Evolutionary conservation across 2,888 invertebrate species (phyloP), one percentile per base, ranked within the genome.

Genomic region (Lycophotia porphyrea): DNA sequence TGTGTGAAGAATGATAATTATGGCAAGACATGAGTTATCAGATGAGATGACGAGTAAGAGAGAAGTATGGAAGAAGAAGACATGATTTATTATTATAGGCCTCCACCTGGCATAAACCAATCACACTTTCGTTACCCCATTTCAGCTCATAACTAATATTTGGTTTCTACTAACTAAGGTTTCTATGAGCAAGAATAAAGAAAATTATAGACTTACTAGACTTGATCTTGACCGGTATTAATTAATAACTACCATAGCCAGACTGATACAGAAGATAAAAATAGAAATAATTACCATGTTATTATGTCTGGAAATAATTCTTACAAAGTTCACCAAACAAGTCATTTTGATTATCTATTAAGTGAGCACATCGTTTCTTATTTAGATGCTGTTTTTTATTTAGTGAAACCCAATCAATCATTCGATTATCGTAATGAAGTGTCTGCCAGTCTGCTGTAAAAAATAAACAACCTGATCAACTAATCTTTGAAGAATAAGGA

Each of bases 161-260:
- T 47, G 13, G 15, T 47, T 75, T 49, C 21, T 71, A 24, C n/a
- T n/a, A n/a, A n/a, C n/a, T n/a, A n/a, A n/a, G n/a, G n/a, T n/a
- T n/a, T n/a, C n/a, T n/a, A n/a, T n/a, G n/a, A n/a, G n/a, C n/a
- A n/a, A 24, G 0, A 66, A 34, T 27, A 3, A 39, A 15, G n/a
- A 15, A 31, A 61, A 55, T 44, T 74, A 52, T 42, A 18, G 2
- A 36, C 9, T 27, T 63, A 47, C 47, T n/a, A 21, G 63, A 47
- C 63, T 77, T 63, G 63, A 5, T 70, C 70, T 77, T 71, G 44
- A 71, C 63, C 52, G 9, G 24, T 21, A 52, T 52, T 11, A 39
- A 11, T 5, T 7, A 47, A 27, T 47, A 60, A 63, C 0, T 58
- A 68, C 18, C 13, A 49, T 9, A 24, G 24, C 15, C 21, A 47